A percentile compares a stretch with the other conserved stretches of the same genome.
Conservation (phyloP, 1,140 invertebrate species). For the Drosophila hydei region DNA sequence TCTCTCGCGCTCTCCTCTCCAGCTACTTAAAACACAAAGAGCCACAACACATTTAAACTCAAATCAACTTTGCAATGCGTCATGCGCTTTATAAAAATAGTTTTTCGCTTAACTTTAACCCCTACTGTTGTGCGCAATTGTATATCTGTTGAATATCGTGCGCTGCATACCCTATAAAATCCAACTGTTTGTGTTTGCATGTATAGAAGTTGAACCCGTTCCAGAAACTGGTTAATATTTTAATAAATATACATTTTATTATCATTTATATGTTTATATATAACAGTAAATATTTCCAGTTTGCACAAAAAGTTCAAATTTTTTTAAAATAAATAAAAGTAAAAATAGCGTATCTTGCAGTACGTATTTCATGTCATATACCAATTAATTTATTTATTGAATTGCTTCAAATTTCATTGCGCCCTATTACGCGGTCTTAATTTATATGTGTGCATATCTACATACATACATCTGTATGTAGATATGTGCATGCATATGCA, state of each 20-base stretch:
- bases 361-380: not conserved
- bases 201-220: not conserved
- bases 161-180: conserved; percentile 4
- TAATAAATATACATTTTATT: not conserved
- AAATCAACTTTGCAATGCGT: conserved; percentile 45
- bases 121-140: conserved; percentile 8
- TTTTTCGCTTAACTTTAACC: conserved; percentile 31
- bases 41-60: conserved; percentile 8
- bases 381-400: conserved; percentile 1
- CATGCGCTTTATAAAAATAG: conserved; percentile 49
- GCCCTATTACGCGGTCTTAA: not conserved
- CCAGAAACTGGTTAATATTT: not conserved
- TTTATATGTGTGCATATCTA: not conserved
- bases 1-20: not conserved
- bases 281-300: conserved; percentile 2
- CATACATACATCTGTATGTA: not conserved
- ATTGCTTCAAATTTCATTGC: not conserved
- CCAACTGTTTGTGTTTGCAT: not conserved
- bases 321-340: not conserved
- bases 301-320: too few species aligned
- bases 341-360: not conserved
- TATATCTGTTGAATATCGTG: not conserved
- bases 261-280: not conserved
- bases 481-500: conserved; percentile 19
- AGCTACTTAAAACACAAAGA: conserved; percentile 14